phyloP scores from a whole-genome alignment of 2,888 invertebrate species.

The Caenorhabditis angaria region DNA sequence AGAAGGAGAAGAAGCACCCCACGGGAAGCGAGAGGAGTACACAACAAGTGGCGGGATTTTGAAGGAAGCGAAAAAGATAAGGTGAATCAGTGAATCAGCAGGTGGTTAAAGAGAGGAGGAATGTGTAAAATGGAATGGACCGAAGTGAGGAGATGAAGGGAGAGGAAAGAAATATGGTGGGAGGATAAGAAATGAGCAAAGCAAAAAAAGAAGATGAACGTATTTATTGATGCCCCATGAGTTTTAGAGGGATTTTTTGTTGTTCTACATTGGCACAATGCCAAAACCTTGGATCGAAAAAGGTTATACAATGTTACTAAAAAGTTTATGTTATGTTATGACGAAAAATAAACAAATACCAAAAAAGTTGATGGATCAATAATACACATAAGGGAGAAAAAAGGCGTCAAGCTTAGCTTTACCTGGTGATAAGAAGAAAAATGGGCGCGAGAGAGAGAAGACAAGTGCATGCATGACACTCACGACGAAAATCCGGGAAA shows the following conservation, averaged over 20 bases:
- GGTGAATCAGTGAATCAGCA: background rate
- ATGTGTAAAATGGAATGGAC: slow-evolving; percentile 12
- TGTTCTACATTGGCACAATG: background rate
- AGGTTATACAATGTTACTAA: no score
- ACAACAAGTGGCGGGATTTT: background rate
- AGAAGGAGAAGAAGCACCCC: background rate
- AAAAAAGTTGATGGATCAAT: no score
- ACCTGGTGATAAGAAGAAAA: no score
- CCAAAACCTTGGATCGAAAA: no score
- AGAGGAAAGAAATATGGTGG: background rate
- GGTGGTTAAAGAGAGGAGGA: background rate
- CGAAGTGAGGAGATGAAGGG: slow-evolving; percentile 9
- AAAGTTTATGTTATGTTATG: no score
- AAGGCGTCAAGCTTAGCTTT: no score
- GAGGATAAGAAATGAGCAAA: background rate
- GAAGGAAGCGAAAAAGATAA: background rate
- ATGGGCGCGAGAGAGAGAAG: no score
- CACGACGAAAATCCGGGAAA: no score
- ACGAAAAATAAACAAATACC: no score
- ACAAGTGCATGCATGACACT: no score
- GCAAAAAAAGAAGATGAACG: background rate
- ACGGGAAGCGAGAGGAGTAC: background rate
- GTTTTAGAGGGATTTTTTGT: background rate
- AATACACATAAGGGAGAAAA: no score
- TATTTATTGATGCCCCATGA: background rate